Conservation (phyloP, 2,113 vertebrate genomes). For the Ardeotis arabs region DNA sequence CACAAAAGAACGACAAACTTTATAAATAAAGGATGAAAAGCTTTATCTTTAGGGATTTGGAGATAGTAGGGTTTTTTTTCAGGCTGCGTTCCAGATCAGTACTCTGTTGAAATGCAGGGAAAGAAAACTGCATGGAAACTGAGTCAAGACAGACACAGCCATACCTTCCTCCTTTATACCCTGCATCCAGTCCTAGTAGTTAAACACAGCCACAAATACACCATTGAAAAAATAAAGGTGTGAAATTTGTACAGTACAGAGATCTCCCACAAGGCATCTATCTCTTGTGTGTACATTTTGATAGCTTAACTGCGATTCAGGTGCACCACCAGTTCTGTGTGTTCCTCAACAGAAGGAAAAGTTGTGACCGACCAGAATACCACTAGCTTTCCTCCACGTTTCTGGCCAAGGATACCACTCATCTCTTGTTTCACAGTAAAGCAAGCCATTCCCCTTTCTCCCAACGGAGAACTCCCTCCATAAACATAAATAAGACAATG, state of each 20-base stretch:
- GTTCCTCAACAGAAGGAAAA: not conserved
- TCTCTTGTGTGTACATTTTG: not conserved
- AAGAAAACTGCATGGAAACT: not conserved
- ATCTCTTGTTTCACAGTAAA: not conserved
- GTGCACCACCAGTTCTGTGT: accelerated
- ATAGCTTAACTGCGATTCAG: not conserved
- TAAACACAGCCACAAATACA: not conserved
- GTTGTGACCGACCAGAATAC: not conserved
- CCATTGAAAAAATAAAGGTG: not conserved
- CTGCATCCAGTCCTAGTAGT: not conserved
- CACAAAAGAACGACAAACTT: not conserved
- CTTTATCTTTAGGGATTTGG: not conserved
- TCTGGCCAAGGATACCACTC: not conserved
- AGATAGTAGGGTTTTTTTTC: not conserved
- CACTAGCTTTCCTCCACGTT: not conserved
- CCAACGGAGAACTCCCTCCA: not conserved
- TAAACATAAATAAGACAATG: not conserved
- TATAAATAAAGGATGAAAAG: not conserved
- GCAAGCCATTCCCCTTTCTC: not conserved
- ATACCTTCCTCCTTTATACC: not conserved
- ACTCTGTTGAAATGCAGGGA: not conserved
- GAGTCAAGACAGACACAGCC: not conserved
- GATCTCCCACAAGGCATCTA: not conserved
- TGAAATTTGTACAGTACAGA: not conserved
- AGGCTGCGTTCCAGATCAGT: not conserved